A percentile compares a stretch with the other conserved stretches of the same genome.
These are phyloP conservation scores for Equus przewalskii DNA, from an alignment of 2,113 vertebrate genomes.

Conservation along the genomic window DNA sequence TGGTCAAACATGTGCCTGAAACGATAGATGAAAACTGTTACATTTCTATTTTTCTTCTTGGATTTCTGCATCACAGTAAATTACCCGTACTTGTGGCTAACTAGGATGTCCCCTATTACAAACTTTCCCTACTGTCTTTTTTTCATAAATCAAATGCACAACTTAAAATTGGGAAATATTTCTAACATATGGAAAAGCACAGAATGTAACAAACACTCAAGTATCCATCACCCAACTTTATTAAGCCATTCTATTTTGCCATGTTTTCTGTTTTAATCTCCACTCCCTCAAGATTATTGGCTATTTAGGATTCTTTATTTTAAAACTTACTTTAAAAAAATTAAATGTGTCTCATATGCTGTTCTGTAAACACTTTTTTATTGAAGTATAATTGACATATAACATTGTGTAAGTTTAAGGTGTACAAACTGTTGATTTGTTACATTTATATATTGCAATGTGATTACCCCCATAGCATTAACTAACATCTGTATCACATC, in stretches of 20 bases:
- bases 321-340: constrained; percentile 30
- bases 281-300: neutral
- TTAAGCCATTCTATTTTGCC: constrained; percentile 25
- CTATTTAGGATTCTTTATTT: constrained; percentile 38
- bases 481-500: neutral
- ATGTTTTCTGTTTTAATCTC: constrained; percentile 17
- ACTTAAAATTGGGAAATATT: constrained; percentile 13
- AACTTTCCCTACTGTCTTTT: neutral
- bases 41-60: constrained; percentile 15
- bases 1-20: constrained; percentile 94
- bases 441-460: neutral
- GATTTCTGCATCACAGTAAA: neutral
- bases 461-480: neutral
- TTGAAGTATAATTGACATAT: neutral
- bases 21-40: constrained; percentile 75
- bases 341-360: neutral
- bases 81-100: neutral
- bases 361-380: neutral
- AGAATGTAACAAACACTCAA: neutral
- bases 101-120: neutral
- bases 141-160: neutral
- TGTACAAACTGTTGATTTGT: neutral
- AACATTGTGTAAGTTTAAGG: neutral
- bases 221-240: neutral
- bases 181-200: neutral